These are phyloP conservation scores for Drosophila ogumai DNA, from an alignment of 1,140 invertebrate genomes.

Conservation along the genomic window DNA sequence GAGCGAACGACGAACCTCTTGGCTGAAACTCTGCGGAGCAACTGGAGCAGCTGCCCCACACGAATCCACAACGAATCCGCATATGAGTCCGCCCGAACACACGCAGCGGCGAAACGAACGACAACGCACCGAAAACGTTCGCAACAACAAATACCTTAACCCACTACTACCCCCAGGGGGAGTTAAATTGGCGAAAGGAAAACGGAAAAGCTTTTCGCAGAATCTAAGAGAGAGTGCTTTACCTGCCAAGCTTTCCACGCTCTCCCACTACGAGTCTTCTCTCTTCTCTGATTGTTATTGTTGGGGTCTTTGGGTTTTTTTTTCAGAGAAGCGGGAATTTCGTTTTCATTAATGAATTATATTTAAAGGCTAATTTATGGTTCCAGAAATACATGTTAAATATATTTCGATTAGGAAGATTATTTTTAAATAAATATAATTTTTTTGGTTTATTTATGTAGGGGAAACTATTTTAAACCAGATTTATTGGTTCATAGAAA, in stretches of 20 bases:
- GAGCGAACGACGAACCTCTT: constrained; percentile 76
- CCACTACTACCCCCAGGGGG: constrained; percentile 36
- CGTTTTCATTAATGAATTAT: constrained; percentile 22
- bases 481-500: background rate
- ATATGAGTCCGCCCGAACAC: constrained; percentile 32
- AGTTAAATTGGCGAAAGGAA: constrained; percentile 22
- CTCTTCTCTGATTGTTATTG: constrained; percentile 27
- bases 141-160: constrained; percentile 70
- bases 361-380: constrained; percentile 4
- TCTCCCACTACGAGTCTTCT: background rate
- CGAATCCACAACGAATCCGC: constrained; percentile 26
- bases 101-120: constrained; percentile 30
- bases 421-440: background rate
- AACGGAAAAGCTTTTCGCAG: constrained; percentile 46
- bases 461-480: background rate
- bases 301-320: constrained; percentile 29
- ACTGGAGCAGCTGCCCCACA: constrained; percentile 73
- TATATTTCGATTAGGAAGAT: background rate
- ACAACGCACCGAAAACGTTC: constrained; percentile 48
- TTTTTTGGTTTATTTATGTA: background rate
- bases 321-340: constrained; percentile 35
- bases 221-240: constrained; percentile 20
- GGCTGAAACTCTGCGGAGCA: constrained; percentile 80
- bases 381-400: constrained; percentile 1
- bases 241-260: constrained; percentile 29